These are phyloP conservation scores for Chondrosia reniformis DNA, from an alignment of 37 sponge, comb jelly and placozoan species.

Conservation along the genomic window DNA sequence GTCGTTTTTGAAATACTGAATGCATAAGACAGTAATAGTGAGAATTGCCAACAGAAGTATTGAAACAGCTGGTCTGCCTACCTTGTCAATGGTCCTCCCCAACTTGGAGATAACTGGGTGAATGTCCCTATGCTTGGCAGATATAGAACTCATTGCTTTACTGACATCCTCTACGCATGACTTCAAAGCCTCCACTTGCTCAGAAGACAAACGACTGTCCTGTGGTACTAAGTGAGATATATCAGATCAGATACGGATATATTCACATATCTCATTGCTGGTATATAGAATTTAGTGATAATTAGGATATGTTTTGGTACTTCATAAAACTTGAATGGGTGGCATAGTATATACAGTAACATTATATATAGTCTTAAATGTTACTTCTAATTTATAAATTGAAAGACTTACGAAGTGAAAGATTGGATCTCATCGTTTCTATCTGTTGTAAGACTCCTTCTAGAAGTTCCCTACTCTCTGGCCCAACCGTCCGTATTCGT, in stretches of 20 bases:
- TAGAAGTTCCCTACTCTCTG: conserved; percentile 32
- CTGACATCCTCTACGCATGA: conserved; percentile 6
- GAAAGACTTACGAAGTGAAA: neutral
- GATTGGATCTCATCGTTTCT: conserved; percentile 6
- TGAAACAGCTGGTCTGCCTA: too few relatives aligned
- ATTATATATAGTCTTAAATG: neutral
- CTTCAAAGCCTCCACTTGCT: conserved; percentile 30
- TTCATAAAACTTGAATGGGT: too few relatives aligned
- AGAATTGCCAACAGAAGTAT: too few relatives aligned
- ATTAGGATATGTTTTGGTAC: too few relatives aligned
- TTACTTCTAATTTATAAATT: neutral
- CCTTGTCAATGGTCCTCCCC: conserved; percentile 79
- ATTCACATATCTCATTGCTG: too few relatives aligned
- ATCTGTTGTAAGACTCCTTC: conserved; percentile 22
- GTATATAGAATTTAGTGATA: too few relatives aligned
- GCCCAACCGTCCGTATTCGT: conserved; percentile 33
- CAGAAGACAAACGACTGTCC: conserved; percentile 4
- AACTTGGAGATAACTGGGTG: conserved; percentile 71
- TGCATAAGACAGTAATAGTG: neutral
- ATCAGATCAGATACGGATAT: too few relatives aligned
- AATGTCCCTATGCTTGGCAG: conserved; percentile 72
- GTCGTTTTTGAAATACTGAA: conserved; percentile 62
- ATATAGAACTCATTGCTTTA: conserved; percentile 27
- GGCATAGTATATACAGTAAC: too few relatives aligned
- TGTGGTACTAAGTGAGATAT: neutral